Base-by-base conservation (phyloP, 2,888 invertebrate genomes). In the Ectobius pallidus region DNA sequence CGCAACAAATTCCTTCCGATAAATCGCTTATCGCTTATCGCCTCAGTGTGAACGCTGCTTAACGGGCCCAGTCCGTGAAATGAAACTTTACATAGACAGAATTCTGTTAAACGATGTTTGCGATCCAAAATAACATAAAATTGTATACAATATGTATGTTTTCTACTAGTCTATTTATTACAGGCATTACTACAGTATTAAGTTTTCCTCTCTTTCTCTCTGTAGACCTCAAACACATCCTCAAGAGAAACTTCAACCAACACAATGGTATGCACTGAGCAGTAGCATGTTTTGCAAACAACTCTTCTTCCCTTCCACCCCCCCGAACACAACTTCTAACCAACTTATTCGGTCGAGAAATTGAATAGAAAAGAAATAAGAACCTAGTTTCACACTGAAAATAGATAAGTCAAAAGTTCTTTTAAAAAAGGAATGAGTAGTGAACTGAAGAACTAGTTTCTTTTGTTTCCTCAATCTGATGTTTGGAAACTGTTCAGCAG, bases 261-360 rank as follows among this genome's bases (percentile, higher is more conserved):
- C 18, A 58, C 27, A 55, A 55, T 27, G 27, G 55, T 14, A 55
- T 55, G 55, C 55, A 55, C 25, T 30, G n/a, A 25, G 58, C 52
- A 52, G 11, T 25, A 58, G 14, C 27, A n/a, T 14, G 16, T 30
- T 58, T 30, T 25, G 14, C 14, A 30, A 27, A 16, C n/a, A 27
- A 3, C 58, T 16, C n/a, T n/a, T 16, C 58, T 25, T 3, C 46
- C 46, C 46, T n/a, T 46, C n/a, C 46, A 11, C n/a, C 11, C 46
- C 3, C n/a, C 18, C 30, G 30, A 58, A 58, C 58, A 32, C 22
- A 58, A 58, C 27, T 58, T 58, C n/a, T 2, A 25, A 30, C 25
- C 3, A 58, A 30, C n/a, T 58, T 58, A 58, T 27, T 58, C 58
- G n/a, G 58, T 58, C 32, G 58, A 58, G 58, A 58, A 58, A 58